A percentile compares a stretch with the other conserved stretches of the same genome.
Evolutionary conservation across 1,140 invertebrate genomes (phyloP).

Genomic region (Drosophila ambigua): DNA sequence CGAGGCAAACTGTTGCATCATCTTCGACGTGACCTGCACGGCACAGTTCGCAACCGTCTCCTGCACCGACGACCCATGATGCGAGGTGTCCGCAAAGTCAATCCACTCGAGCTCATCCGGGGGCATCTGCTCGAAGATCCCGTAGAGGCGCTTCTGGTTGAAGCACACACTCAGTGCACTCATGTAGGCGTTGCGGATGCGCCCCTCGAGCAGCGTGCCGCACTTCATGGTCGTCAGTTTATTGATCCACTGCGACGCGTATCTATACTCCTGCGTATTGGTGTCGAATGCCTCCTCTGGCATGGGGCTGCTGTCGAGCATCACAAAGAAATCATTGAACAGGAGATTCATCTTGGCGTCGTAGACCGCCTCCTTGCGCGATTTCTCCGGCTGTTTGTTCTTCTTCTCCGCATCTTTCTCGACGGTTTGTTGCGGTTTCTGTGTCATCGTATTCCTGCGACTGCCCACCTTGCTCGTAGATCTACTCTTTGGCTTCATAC

Average conservation of each 20-base stretch:
- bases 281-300: constrained; percentile 49
- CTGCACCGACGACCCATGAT: too few relatives aligned
- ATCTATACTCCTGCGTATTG: constrained; percentile 19
- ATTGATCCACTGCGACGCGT: constrained; percentile 52
- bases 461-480: too few relatives aligned
- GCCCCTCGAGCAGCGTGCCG: constrained; percentile 41
- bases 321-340: constrained; percentile 43
- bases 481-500: too few relatives aligned
- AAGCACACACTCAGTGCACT: constrained; percentile 65
- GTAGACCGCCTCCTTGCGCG: neutral
- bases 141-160: constrained; percentile 48
- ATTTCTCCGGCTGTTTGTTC: constrained; percentile 1
- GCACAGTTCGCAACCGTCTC: neutral
- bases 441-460: neutral
- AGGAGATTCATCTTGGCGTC: constrained; percentile 15
- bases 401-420: neutral
- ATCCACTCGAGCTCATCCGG: constrained; percentile 36
- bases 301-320: constrained; percentile 37
- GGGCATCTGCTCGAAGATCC: constrained; percentile 47
- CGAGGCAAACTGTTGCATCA: constrained; percentile 4
- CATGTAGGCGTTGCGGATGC: constrained; percentile 64
- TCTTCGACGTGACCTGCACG: constrained; percentile 10
- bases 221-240: constrained; percentile 46
- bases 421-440: too few relatives aligned
- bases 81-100: constrained; percentile 38